Evolutionary conservation across 2,113 vertebrate species (phyloP).

Genomic region (Microcebus lehilahytsara): DNA sequence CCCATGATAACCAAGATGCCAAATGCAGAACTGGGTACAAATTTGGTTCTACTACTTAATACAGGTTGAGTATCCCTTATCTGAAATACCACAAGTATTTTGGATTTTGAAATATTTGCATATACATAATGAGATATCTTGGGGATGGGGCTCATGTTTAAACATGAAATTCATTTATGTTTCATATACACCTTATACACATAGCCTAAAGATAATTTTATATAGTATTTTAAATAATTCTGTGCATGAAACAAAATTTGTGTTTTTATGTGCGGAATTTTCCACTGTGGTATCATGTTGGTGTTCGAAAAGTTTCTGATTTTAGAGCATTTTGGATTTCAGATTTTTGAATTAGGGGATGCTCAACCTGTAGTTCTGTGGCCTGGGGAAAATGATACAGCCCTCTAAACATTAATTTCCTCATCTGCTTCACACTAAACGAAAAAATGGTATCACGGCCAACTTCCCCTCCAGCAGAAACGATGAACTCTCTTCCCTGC

Average conservation of each 20-base stretch:
- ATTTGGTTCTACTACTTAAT: neutral
- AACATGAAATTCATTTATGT: neutral
- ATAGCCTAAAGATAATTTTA: neutral
- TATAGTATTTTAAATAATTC: neutral
- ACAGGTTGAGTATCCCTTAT: neutral
- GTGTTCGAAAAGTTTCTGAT: neutral
- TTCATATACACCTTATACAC: neutral
- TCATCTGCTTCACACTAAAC: fast-evolving
- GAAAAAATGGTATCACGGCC: neutral
- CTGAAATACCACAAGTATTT: neutral
- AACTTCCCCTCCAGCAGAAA: neutral
- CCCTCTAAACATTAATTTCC: neutral
- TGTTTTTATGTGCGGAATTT: neutral
- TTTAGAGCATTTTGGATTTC: neutral
- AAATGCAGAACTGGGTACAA: fast-evolving
- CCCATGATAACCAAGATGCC: neutral
- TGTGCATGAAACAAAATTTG: neutral
- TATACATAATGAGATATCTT: neutral
- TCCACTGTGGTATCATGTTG: neutral
- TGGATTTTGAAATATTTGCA: neutral
- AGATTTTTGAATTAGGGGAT: neutral
- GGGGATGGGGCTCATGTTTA: neutral
- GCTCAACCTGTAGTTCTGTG: neutral
- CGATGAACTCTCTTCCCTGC: fast-evolving
- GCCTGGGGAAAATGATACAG: neutral